Conservation (phyloP, 2,797 vertebrate species). For the Knipowitschia caucasica region DNA sequence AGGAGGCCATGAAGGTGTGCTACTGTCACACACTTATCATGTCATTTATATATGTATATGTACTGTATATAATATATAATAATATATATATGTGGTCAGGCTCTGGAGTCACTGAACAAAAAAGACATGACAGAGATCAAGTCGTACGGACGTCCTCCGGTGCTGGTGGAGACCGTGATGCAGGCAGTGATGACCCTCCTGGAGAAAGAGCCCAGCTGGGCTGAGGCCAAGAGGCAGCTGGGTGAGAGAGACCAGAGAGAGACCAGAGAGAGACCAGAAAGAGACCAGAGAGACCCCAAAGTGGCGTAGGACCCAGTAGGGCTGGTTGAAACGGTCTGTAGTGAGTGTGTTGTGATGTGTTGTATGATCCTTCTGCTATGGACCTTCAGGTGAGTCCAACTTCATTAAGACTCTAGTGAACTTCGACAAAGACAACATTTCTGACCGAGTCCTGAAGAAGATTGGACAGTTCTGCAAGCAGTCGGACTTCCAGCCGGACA, state of each 20-base stretch:
- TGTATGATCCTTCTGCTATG: constrained; percentile 1
- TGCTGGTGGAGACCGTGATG: constrained; percentile 88
- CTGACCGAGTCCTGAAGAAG: constrained; percentile 84
- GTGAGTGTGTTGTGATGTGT: too few species aligned
- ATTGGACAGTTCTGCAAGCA: constrained; percentile 82
- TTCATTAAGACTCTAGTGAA: constrained; percentile 88
- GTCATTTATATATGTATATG: not conserved
- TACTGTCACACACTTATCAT: not conserved
- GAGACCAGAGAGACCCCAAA: too few species aligned
- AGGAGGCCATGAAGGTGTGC: constrained; percentile 87
- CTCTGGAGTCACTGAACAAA: constrained; percentile 89
- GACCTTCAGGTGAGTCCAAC: constrained; percentile 80
- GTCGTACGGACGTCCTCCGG: constrained; percentile 84
- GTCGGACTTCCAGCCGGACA: constrained; percentile 85
- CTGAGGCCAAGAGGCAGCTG: constrained; percentile 88
- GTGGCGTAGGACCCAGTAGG: too few species aligned
- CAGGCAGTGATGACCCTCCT: constrained; percentile 89
- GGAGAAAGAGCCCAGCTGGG: constrained; percentile 86
- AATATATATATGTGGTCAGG: constrained; percentile 72
- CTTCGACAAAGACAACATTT: constrained; percentile 90
- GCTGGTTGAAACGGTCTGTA: too few species aligned
- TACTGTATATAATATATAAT: too few species aligned
- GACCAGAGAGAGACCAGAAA: too few species aligned
- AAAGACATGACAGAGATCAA: constrained; percentile 92
- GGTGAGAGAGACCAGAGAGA: too few species aligned